Conservation (phyloP, 2,888 invertebrate genomes). For the Heliconius hortense region DNA sequence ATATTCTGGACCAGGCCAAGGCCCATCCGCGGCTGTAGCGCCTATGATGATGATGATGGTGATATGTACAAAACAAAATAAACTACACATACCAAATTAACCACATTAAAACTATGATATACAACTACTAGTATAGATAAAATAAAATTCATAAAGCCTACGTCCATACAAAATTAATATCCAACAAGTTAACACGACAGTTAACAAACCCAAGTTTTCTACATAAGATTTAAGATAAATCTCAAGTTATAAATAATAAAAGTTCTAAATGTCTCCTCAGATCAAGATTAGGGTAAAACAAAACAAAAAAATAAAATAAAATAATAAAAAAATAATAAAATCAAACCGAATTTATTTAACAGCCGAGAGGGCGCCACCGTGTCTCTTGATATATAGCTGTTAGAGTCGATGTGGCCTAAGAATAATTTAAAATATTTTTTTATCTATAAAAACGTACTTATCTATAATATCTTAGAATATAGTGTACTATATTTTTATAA, state of each 20-base stretch:
- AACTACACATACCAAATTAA: background rate
- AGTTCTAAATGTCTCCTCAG: constrained; percentile 68
- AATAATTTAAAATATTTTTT: background rate
- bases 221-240: constrained; percentile 62
- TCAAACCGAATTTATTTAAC: constrained; percentile 69
- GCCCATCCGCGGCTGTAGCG: too few species aligned
- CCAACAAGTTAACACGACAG: constrained; percentile 45
- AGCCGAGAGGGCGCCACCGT: constrained; percentile 68
- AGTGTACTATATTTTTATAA: background rate
- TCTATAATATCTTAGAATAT: background rate
- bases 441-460: too few species aligned
- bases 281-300: constrained; percentile 76
- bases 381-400: constrained; percentile 64
- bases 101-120: background rate
- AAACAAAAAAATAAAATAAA: too few species aligned
- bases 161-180: constrained; percentile 34
- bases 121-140: background rate
- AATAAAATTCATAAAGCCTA: constrained; percentile 12
- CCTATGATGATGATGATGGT: too few species aligned
- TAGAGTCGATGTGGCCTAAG: background rate
- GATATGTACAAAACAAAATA: background rate
- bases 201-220: constrained; percentile 54
- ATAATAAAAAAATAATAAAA: constrained; percentile 82
- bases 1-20: too few species aligned
- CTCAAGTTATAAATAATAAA: constrained; percentile 76